Evolutionary conservation across 2,797 vertebrate genomes (phyloP).

Genomic region (Myripristis murdjan): DNA sequence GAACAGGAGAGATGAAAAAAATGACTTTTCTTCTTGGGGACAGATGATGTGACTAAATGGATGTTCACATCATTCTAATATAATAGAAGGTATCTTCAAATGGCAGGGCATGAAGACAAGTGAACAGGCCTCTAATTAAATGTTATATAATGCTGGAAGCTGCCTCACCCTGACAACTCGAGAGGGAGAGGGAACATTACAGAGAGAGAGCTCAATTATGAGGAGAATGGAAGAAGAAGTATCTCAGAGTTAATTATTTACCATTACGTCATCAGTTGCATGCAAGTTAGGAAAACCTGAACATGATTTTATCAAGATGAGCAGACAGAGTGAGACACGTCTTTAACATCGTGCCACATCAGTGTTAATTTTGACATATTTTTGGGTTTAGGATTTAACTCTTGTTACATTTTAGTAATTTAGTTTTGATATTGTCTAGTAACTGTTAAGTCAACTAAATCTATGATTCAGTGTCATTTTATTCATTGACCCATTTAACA

Average conservation of each 20-base stretch:
- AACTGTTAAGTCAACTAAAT: too few relatives aligned
- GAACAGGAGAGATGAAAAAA: background rate
- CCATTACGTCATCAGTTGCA: background rate
- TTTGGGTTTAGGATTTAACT: too few relatives aligned
- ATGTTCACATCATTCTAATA: conserved; percentile 14
- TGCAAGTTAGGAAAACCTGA: background rate
- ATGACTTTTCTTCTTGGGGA: background rate
- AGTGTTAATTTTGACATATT: too few relatives aligned
- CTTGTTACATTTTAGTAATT: too few relatives aligned
- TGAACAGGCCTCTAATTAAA: conserved; percentile 53
- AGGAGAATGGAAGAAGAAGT: background rate
- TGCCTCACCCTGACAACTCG: conserved; percentile 22
- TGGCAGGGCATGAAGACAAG: conserved; percentile 22
- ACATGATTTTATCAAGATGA: background rate
- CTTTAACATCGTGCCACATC: too few relatives aligned
- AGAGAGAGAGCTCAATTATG: too few relatives aligned
- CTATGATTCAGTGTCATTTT: too few relatives aligned
- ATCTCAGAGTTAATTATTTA: background rate
- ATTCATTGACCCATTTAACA: too few relatives aligned
- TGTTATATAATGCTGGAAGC: conserved; percentile 40
- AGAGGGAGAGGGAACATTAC: conserved; percentile 9
- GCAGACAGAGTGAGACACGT: too few relatives aligned
- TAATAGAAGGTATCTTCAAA: conserved; percentile 35
- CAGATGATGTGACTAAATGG: conserved; percentile 9
- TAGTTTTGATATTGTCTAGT: too few relatives aligned